Evolutionary conservation across 64 coral and sea anemone species (phyloP).

Genomic region (Pachyseris speciosa): DNA sequence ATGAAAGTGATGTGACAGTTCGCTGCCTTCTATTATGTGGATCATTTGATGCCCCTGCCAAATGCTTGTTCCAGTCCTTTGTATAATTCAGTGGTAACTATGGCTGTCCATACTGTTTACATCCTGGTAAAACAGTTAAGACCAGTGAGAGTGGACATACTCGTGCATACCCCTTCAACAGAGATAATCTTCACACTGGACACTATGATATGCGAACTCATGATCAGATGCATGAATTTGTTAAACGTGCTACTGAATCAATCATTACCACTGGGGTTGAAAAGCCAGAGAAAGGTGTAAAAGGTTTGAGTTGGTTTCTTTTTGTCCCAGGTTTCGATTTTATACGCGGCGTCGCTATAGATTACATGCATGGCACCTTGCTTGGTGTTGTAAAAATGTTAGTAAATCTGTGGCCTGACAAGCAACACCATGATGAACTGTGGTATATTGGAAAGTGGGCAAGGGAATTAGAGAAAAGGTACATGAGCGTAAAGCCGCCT

Average conservation of each 20-base stretch:
- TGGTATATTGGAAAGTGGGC: neutral
- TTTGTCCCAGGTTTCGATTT: too few relatives aligned
- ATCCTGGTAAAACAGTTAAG: conserved; percentile 24
- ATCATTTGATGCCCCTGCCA: conserved; percentile 34
- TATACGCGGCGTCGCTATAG: too few relatives aligned
- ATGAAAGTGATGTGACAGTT: neutral
- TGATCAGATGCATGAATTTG: conserved; percentile 28
- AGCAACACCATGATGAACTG: neutral
- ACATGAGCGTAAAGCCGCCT: neutral
- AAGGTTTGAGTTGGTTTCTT: too few relatives aligned
- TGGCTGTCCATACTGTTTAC: conserved; percentile 38
- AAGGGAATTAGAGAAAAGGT: neutral
- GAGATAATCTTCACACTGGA: conserved; percentile 32
- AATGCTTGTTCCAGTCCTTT: conserved; percentile 28
- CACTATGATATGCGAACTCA: conserved; percentile 19
- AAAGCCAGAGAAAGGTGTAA: too few relatives aligned
- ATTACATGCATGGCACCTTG: too few relatives aligned
- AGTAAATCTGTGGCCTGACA: conserved; percentile 25
- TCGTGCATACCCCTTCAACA: conserved; percentile 31
- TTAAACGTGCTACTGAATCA: conserved; percentile 16
- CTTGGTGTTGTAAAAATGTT: conserved; percentile 45
- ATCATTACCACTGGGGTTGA: too few relatives aligned
- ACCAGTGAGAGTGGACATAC: conserved; percentile 34
- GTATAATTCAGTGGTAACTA: neutral
- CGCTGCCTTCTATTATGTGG: conserved; percentile 17